phyloP scores from a whole-genome alignment of 2,113 vertebrate species.

The Symphodus melops region DNA sequence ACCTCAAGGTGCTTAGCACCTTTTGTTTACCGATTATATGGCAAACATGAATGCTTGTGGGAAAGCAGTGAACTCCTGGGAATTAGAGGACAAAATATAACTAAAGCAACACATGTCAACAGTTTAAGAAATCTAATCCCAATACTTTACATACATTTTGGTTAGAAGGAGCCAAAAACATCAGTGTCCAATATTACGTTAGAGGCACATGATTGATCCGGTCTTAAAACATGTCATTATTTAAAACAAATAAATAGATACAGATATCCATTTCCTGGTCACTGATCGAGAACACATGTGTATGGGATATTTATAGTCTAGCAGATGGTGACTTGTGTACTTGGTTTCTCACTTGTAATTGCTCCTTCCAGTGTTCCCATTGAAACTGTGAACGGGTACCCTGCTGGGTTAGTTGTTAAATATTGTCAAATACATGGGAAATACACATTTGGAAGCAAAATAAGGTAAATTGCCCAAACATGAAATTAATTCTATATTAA shows the following conservation, averaged over 20 bases:
- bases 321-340: conserved; percentile 45
- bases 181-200: background rate
- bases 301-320: conserved; percentile 46
- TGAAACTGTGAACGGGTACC: no score
- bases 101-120: background rate
- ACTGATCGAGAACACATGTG: conserved; percentile 6
- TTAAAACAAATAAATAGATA: background rate
- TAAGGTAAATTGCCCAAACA: background rate
- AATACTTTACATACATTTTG: background rate
- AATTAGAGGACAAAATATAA: conserved; percentile 14
- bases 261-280: background rate
- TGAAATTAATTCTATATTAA: background rate
- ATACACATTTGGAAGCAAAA: background rate
- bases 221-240: no score
- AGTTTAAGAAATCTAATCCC: background rate
- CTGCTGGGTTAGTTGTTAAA: no score
- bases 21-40: conserved; percentile 41
- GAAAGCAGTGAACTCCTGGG: conserved; percentile 16
- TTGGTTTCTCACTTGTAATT: background rate
- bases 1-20: conserved; percentile 26
- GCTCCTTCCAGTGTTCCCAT: no score
- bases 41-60: conserved; percentile 17
- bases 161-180: background rate
- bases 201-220: background rate
- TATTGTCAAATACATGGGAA: no score